Evolutionary conservation across 2,888 invertebrate genomes (phyloP), one percentile per base, ranked within the genome.

Genomic region (Epirrhoe alternata): DNA sequence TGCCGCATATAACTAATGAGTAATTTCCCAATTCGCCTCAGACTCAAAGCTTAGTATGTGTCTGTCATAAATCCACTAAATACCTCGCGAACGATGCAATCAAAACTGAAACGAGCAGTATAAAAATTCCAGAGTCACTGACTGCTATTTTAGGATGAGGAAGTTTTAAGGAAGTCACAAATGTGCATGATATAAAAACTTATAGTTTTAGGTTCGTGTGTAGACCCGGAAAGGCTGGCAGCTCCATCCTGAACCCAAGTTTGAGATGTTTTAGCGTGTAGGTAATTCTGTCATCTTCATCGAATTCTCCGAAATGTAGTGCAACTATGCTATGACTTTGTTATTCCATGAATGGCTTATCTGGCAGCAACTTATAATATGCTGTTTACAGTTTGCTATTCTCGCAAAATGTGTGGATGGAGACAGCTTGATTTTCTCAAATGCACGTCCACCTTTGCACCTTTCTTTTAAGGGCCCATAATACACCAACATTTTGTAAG

Each of bases 81-180:
- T 67, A 64, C 52, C 61, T 65, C 52, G 56, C 59, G 61, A 65
- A 58, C 57, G 61, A 58, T 52, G 66, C 61, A 64, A 64, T 64
- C 64, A 57, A 67, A 71, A 64, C 61, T 60, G 42, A 62, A 62
- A 57, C 54, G 67, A 66, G 58, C 57, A 10, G 54, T 62, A 69
- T 71, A 71, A 71, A 73, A 71, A 71, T 67, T 69, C 73, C 66
- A 45, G 47, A 66, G 65, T 51, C 55, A 45, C 53, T 49, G 53
- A 38, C 54, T 57, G 55, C 59, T 71, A 70, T 68, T 71, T 69
- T 63, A 50, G 66, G 59, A 71, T 47, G 60, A 69, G 73, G 71
- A 71, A 73, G 68, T 59, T 50, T 66, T 61, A 71, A 68, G 66
- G 69, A 73, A 73, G 70, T 63, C 70, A 33, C 62, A 53, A 49